These are phyloP conservation scores for Galaxea fascicularis DNA, from an alignment of 92 coral and sea anemone genomes.

Conservation along the genomic window DNA sequence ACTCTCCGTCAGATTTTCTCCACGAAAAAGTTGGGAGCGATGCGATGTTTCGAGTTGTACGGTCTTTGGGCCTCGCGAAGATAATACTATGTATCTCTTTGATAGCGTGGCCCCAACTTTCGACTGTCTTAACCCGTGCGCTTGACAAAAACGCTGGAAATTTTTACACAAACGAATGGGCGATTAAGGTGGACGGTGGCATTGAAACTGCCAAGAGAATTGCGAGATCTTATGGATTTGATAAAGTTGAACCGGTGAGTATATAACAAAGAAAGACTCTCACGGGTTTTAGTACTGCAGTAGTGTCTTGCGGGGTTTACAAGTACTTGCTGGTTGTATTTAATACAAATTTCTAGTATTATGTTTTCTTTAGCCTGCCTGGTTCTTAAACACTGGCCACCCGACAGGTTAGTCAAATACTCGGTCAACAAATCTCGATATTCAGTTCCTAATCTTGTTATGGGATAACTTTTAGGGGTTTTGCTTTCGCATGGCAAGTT, in stretches of 20 bases:
- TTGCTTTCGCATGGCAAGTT: neutral
- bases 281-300: neutral
- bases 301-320: constrained; percentile 30
- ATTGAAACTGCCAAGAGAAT: constrained; percentile 83
- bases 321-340: constrained; percentile 54
- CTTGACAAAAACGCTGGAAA: constrained; percentile 59
- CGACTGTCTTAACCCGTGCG: constrained; percentile 28
- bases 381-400: constrained; percentile 60
- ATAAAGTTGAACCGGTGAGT: constrained; percentile 89
- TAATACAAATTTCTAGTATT: constrained; percentile 26
- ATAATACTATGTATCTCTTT: constrained; percentile 54
- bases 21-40: constrained; percentile 84
- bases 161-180: constrained; percentile 98
- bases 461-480: neutral
- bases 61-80: constrained; percentile 86
- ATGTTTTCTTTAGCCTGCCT: constrained; percentile 51
- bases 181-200: constrained; percentile 89
- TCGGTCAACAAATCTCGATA: constrained; percentile 46
- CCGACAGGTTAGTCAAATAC: constrained; percentile 58
- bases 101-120: constrained; percentile 44
- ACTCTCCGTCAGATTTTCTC: constrained; percentile 55
- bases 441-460: neutral
- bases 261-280: neutral
- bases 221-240: constrained; percentile 95
- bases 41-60: constrained; percentile 91